Percentiles rank a stretch among this genome's conserved stretches.
Conservation (phyloP, 2,888 invertebrate genomes). For the Liodrosophila aerea region DNA sequence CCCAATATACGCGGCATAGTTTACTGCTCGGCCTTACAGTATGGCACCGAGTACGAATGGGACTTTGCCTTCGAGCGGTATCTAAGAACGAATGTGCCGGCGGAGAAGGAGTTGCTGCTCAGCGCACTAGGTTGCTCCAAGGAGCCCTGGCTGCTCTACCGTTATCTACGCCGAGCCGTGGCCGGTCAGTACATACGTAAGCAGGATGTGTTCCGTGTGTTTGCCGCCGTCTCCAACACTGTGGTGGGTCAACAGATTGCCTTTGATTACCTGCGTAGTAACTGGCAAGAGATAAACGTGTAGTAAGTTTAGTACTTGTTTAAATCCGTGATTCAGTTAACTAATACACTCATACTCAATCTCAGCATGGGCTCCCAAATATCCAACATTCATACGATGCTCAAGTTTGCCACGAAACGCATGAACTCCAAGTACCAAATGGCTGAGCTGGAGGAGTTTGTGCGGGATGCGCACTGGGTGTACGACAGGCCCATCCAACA, state of each 20-base stretch:
- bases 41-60: slow-evolving; percentile 94
- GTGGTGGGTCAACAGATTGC: slow-evolving; percentile 91
- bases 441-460: slow-evolving; percentile 89
- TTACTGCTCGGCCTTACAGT: slow-evolving; percentile 92
- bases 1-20: slow-evolving; percentile 92
- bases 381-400: slow-evolving; percentile 87
- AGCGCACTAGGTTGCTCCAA: slow-evolving; percentile 91
- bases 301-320: slow-evolving; percentile 88
- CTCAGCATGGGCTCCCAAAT: slow-evolving; percentile 89
- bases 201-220: slow-evolving; percentile 91
- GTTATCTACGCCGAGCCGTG: slow-evolving; percentile 89
- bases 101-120: slow-evolving; percentile 90
- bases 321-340: background rate
- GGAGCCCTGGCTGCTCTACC: slow-evolving; percentile 89
- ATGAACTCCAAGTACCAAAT: slow-evolving; percentile 90
- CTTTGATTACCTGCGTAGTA: slow-evolving; percentile 89
- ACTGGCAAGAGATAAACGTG: slow-evolving; percentile 88
- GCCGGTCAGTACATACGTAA: slow-evolving; percentile 90
- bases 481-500: slow-evolving; percentile 90
- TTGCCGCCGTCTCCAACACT: slow-evolving; percentile 89
- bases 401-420: slow-evolving; percentile 88
- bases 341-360: no score
- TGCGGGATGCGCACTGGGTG: slow-evolving; percentile 85
- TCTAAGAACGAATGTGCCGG: slow-evolving; percentile 88
- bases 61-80: slow-evolving; percentile 93